Conservation (phyloP, 2,113 vertebrate species). For the Nothobranchius furzeri region DNA sequence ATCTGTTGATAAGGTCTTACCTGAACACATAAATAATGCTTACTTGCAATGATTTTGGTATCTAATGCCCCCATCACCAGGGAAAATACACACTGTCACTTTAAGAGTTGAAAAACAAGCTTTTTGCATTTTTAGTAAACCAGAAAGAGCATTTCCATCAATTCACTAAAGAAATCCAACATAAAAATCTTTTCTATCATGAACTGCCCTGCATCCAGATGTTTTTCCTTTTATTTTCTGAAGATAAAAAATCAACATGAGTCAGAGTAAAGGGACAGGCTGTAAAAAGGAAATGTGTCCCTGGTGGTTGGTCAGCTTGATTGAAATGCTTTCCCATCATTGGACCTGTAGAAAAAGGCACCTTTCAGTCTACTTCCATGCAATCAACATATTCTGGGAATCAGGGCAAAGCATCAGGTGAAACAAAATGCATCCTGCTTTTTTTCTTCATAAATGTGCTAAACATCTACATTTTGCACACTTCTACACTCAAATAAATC, state of each 20-base stretch:
- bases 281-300: constrained; percentile 27
- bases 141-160: not conserved
- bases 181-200: not conserved
- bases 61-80: too few species aligned
- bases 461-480: constrained; percentile 26
- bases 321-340: constrained; percentile 6
- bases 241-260: constrained; percentile 20
- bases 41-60: too few species aligned
- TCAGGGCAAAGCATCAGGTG: not conserved
- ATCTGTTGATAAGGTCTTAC: too few species aligned
- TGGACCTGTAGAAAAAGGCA: too few species aligned
- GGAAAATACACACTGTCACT: too few species aligned
- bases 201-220: not conserved
- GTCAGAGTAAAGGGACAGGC: constrained; percentile 8
- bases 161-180: not conserved
- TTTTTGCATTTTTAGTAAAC: too few species aligned
- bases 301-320: constrained; percentile 1
- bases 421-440: not conserved
- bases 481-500: not conserved
- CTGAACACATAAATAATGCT: too few species aligned
- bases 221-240: constrained; percentile 22
- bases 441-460: constrained; percentile 15
- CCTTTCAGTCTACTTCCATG: not conserved
- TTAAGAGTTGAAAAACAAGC: too few species aligned
- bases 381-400: constrained; percentile 16